Evolutionary conservation across 2,797 vertebrate genomes (phyloP), one percentile per base, ranked within the genome.

Genomic region (Crenichthys baileyi): DNA sequence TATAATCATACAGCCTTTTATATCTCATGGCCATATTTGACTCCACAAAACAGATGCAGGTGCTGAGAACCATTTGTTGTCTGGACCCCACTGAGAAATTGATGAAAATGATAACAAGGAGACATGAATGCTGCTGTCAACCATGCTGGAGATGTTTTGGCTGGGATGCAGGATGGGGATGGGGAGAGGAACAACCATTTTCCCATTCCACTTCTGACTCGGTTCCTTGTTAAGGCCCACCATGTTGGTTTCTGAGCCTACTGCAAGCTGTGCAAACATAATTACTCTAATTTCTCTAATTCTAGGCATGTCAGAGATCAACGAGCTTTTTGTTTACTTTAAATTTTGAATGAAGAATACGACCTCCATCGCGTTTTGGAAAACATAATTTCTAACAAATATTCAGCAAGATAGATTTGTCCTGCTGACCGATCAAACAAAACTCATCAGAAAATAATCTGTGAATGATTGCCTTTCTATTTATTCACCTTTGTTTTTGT

Each of bases 201-300:
- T 90, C 84, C 87, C 77, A 77, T 75, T 91, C 89, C 76, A 87
- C 86, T 83, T 85, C 84, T 56, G 77, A 87, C 90, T 87, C 83
- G 72, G 83, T 87, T 91, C 84, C 77, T 90, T 74, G 81, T 90
- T 94, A 91, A 95, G 26, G 91, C 90, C 85, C 68, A 46, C 81
- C 71, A 77, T 80, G 87, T 93, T 90, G 92, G 87, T 84, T 88
- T 82, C 70, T 86, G 87, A 91, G 90, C 90, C 82, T 61, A 29
- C 53, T 53, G 86, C 90, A 94, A 91, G 91, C 94, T 94, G 93
- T 91, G 89, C 91, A 95, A 95, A 94, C 92, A 92, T 89, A 39
- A 92, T 93, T 93, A 89, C 78, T 90, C 88, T 88, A 83, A 83
- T 83, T 81, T 36, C 58, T 80, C 75, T 86, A 79, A 91, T 91